A percentile compares a stretch with the other conserved stretches of the same genome.
Evolutionary conservation across 2,113 vertebrate species (phyloP).

Genomic region (Hepsetus odoe): DNA sequence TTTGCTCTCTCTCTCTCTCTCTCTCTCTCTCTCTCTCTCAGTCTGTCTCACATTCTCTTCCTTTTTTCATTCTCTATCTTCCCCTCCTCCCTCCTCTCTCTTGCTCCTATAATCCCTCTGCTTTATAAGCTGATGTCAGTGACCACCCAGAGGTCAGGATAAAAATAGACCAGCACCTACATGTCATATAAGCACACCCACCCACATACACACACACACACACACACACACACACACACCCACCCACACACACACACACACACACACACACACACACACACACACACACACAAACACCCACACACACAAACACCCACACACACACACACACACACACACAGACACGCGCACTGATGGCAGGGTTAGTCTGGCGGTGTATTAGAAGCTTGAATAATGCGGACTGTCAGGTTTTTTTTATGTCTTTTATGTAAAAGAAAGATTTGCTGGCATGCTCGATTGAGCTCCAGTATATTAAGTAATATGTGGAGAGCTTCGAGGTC

Average conservation of each 20-base stretch:
- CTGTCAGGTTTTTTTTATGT: neutral
- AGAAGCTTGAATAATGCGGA: neutral
- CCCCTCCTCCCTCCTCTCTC: neutral
- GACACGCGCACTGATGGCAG: no score
- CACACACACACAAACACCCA: neutral
- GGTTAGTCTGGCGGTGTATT: neutral
- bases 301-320: no score
- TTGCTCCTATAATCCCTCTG: neutral
- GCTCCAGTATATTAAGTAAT: neutral
- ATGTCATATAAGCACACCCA: neutral
- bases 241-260: neutral
- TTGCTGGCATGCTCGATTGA: neutral
- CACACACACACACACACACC: neutral
- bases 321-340: no score
- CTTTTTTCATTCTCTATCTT: neutral
- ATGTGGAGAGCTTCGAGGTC: neutral
- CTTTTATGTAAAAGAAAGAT: neutral
- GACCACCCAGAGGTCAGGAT: slow-evolving; percentile 1
- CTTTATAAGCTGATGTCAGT: neutral
- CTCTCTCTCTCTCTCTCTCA: neutral
- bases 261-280: no score
- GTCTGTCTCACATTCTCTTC: neutral
- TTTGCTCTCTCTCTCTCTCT: neutral
- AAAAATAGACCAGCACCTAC: slow-evolving; percentile 5
- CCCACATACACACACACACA: neutral